Percentiles rank a stretch among this genome's conserved stretches.
Evolutionary conservation across 2,888 invertebrate genomes (phyloP).

Genomic region (Cacoxenus indagator): DNA sequence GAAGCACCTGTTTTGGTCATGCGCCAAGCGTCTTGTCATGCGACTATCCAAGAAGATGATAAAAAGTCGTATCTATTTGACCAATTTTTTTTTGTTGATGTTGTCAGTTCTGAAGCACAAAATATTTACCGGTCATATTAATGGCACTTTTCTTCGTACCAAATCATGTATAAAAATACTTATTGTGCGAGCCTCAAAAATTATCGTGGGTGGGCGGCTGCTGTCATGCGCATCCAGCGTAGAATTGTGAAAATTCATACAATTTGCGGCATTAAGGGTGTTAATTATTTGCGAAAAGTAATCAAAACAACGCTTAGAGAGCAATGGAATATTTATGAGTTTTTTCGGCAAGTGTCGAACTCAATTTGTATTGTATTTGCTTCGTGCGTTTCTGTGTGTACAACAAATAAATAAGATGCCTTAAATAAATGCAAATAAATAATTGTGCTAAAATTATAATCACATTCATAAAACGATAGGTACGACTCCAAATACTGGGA

Average conservation of each 20-base stretch:
- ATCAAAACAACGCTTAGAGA: neutral
- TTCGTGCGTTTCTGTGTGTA: neutral
- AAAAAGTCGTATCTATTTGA: neutral
- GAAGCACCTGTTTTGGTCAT: no score
- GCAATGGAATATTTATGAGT: neutral
- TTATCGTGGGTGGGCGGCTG: neutral
- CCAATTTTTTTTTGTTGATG: neutral
- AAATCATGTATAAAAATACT: neutral
- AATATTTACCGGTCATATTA: neutral
- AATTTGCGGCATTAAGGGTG: neutral
- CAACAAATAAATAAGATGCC: neutral
- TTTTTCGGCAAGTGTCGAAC: neutral
- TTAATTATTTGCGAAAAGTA: neutral
- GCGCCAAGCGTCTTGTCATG: no score
- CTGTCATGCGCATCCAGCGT: neutral
- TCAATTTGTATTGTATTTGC: neutral
- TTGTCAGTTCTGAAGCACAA: neutral
- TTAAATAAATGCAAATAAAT: neutral
- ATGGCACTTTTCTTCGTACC: neutral
- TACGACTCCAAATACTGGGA: neutral
- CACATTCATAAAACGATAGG: neutral
- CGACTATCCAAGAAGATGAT: no score
- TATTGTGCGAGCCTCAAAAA: neutral
- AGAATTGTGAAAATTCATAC: neutral
- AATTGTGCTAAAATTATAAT: constrained; percentile 3